These are phyloP conservation scores for Hypomecis atomaria DNA, from an alignment of 2,888 invertebrate species.

Conservation along the genomic window DNA sequence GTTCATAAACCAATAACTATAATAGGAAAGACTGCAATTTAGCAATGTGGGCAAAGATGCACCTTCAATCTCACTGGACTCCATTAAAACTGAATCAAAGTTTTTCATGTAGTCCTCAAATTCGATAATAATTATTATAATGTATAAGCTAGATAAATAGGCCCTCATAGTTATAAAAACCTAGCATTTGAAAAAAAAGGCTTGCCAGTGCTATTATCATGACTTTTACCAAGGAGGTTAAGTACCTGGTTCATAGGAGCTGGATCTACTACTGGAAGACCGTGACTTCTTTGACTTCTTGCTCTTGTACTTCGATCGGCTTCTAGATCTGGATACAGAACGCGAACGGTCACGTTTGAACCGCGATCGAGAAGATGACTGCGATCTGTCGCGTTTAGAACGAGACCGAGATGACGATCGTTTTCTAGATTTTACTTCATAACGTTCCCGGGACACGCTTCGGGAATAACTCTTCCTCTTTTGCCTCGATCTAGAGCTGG, in stretches of 20 bases:
- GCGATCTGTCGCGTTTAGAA: conserved; percentile 66
- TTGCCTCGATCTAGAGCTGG: conserved; percentile 65
- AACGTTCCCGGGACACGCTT: conserved; percentile 73
- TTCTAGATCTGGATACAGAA: conserved; percentile 61
- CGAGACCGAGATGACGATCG: conserved; percentile 67
- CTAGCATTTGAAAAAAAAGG: too few relatives aligned
- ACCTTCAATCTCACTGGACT: too few relatives aligned
- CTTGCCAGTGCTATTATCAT: not conserved
- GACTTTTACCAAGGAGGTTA: not conserved
- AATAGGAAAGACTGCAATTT: too few relatives aligned
- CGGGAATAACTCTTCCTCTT: conserved; percentile 71
- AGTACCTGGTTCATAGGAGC: conserved; percentile 61
- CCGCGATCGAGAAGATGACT: conserved; percentile 63
- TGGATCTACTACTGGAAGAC: conserved; percentile 69
- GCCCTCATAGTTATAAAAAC: too few relatives aligned
- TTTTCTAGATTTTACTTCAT: conserved; percentile 69
- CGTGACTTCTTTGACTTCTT: conserved; percentile 67
- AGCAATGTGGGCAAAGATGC: too few relatives aligned
- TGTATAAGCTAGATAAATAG: too few relatives aligned
- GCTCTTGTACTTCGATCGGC: conserved; percentile 60
- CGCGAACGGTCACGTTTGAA: conserved; percentile 67
- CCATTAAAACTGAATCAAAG: too few relatives aligned
- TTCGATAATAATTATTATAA: too few relatives aligned
- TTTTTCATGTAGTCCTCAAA: too few relatives aligned
- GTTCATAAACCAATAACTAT: too few relatives aligned